Evolutionary conservation across 2,888 invertebrate species (phyloP), one percentile per base, ranked within the genome.

Genomic region (Caenorhabditis auriculariae): DNA sequence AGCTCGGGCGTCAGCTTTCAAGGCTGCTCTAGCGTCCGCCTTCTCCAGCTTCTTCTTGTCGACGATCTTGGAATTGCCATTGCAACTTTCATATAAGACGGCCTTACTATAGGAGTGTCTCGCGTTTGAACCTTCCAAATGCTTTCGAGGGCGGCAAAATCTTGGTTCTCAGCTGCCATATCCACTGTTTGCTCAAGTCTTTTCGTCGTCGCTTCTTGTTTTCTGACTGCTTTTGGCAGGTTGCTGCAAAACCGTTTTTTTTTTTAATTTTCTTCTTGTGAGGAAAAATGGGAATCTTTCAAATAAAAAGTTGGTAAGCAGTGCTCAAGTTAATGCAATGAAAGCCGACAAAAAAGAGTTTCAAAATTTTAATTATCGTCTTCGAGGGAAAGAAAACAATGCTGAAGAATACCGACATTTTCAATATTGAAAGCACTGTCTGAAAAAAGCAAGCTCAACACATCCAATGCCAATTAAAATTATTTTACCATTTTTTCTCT

Each of bases 61-160:
- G 12, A 78, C 78, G 7, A 50, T 60, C 70, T 73, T 17, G 56
- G 66, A 54, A 4, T 19, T 19, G 7, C 0, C 17, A 38, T 37
- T 41, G 15, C 12, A 12, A 41, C 17, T 19, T 15, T 12, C 29
- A 32, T 24, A 29, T 46, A 47, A 29, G 7, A 26, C 19, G 7
- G 27, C 15, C 65, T 63, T 50, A 70, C 72, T 15, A 69, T 68
- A 3, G 79, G 79, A 2, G 77, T 72, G 48, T 79, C 79, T 51
- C 77, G 68, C 4, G 74, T 66, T 42, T 72, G 66, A 28, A 79
- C 65, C 47, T 79, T 79, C 79, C 79, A 79, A 44, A 79, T 76
- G 47, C 69, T 69, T 47, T 76, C 72, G 35, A 76, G 60, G 29
- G 66, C 70, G 23, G 67, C 64, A 49, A 74, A 75, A 41, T 74